Base-by-base conservation (phyloP, 2,113 vertebrate genomes). In the Coptodon bakossiorum region DNA sequence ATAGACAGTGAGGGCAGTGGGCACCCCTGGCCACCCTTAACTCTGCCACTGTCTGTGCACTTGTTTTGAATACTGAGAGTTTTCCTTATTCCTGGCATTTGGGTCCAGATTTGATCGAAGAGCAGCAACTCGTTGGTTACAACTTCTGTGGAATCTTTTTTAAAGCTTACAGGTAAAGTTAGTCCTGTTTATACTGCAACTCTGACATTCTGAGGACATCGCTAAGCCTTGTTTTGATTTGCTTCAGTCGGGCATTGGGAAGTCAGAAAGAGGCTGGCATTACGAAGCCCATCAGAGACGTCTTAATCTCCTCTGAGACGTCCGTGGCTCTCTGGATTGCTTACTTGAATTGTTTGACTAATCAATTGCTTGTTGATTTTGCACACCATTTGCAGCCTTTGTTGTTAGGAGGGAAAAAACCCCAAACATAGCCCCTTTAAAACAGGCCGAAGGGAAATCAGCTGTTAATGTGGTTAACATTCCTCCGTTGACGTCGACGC, bases 61-160 rank as follows among this genome's bases (percentile, higher is more conserved):
- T 90, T 95, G 93, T 86, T 90, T 87, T 93, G 84, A 94, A 94
- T 73, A 73, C 91, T 87, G 7, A 89, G 89, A 43, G n/a, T 82
- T 86, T 87, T 89, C 92, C 93, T 83, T 89, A 93, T 91, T 92
- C 73, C 79, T 84, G 81, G 81, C 92, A 93, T 92, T 92, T 94
- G 92, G 88, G 27, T 76, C 86, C 87, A 22, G 34, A 83, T 68
- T 79, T 83, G 9, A 11, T 24, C 50, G 84, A 52, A 24, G 48
- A 50, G n/a, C 22, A 81, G 59, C 22, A 71, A 68, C 38, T 48
- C 10, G 4, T 48, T 57, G 90, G 80, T 86, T 57, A 19, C 29
- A 63, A 11, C 16, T 34, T 63, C 29, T 63, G 29, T 34, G 59
- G 29, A 34, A 34, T 63, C 16, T 63, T 34, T 61, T 31, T 61